A percentile compares a stretch with the other conserved stretches of the same genome.
These are phyloP conservation scores for Orthosia gracilis DNA, from an alignment of 2,888 invertebrate species.

Conservation along the genomic window DNA sequence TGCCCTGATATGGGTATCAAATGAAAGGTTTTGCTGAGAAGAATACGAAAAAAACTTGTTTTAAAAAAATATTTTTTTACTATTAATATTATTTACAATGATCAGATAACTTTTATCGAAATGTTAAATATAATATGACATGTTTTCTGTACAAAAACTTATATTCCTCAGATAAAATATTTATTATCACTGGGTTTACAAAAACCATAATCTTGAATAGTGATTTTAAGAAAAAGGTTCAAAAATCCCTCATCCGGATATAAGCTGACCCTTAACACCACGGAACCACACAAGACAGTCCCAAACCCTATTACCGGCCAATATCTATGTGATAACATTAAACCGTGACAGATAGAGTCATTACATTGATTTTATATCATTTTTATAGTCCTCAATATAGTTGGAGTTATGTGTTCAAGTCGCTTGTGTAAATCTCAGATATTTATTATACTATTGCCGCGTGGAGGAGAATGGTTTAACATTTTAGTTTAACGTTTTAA, in stretches of 20 bases:
- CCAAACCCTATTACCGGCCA: constrained; percentile 28
- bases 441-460: constrained; percentile 39
- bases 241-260: background rate
- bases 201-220: too few species aligned
- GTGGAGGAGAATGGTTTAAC: constrained; percentile 16
- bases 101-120: too few species aligned
- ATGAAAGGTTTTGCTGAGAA: too few species aligned
- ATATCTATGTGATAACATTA: constrained; percentile 54
- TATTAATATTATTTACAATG: too few species aligned
- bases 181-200: too few species aligned
- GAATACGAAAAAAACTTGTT: too few species aligned
- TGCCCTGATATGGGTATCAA: too few species aligned
- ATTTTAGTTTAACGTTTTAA: constrained; percentile 27
- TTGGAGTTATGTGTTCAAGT: constrained; percentile 41
- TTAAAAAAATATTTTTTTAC: too few species aligned
- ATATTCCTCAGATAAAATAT: too few species aligned
- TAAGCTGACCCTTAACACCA: background rate
- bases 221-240: background rate
- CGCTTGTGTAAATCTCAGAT: constrained; percentile 31
- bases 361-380: constrained; percentile 59
- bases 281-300: constrained; percentile 15
- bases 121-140: too few species aligned
- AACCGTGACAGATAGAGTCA: constrained; percentile 55
- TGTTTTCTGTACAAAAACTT: too few species aligned
- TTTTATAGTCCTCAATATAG: constrained; percentile 60